Evolutionary conservation across 2,888 invertebrate species (phyloP).

Genomic region (Dasysyrphus tricinctus): DNA sequence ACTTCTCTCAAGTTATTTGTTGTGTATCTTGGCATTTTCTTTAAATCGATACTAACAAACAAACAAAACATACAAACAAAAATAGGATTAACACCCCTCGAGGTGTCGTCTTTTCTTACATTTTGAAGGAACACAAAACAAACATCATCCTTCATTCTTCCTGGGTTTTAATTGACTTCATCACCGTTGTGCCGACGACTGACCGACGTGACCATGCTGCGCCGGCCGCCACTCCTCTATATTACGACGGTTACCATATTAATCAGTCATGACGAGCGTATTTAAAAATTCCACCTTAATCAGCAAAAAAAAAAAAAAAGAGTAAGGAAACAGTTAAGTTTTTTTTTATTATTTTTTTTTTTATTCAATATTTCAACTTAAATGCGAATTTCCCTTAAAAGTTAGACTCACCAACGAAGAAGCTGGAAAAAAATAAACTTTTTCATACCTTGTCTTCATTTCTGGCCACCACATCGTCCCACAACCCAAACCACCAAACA

Average conservation of each 20-base stretch:
- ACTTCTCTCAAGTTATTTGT: constrained; percentile 23
- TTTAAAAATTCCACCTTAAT: constrained; percentile 32
- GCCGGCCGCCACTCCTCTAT: background rate
- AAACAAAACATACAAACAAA: constrained; percentile 7
- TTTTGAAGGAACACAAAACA: constrained; percentile 24
- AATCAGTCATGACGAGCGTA: constrained; percentile 30
- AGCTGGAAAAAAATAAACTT: constrained; percentile 6
- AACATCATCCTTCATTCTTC: constrained; percentile 14
- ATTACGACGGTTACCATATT: background rate
- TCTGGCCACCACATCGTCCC: background rate
- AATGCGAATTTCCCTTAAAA: background rate
- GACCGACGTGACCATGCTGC: background rate
- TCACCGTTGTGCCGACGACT: background rate
- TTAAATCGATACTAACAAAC: constrained; percentile 25
- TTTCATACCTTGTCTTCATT: constrained; percentile 4
- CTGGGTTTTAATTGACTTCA: constrained; percentile 8
- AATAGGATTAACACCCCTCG: constrained; percentile 16
- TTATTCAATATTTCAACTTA: background rate
- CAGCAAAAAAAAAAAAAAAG: constrained; percentile 7
- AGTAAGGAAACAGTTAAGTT: background rate
- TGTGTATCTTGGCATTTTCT: constrained; percentile 22
- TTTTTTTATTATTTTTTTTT: background rate
- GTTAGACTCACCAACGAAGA: background rate
- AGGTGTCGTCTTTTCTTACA: constrained; percentile 17
- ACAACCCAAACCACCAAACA: constrained; percentile 7